Evolutionary conservation across 2,797 vertebrate genomes (phyloP).

Genomic region (Anguilla anguilla): DNA sequence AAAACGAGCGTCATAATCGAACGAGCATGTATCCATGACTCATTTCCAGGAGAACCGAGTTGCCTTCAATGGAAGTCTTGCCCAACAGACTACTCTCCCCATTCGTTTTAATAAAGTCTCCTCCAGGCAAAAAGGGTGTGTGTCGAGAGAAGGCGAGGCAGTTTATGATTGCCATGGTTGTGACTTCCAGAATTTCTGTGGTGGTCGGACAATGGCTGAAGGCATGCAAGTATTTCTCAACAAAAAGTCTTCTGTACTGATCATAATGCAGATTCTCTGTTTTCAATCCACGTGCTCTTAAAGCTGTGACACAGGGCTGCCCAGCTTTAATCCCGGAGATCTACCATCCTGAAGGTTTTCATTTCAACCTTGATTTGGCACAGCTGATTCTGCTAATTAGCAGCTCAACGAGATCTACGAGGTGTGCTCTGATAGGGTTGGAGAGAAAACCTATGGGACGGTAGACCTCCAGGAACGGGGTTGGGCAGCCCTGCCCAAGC

Average conservation of each 20-base stretch:
- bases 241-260: not conserved
- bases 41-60: not conserved
- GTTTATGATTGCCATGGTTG: not conserved
- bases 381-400: not conserved
- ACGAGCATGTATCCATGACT: not conserved
- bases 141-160: not conserved
- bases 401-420: not conserved
- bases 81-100: not conserved
- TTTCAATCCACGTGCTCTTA: not conserved
- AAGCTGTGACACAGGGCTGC: not conserved
- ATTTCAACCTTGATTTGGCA: not conserved
- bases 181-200: not conserved
- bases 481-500: not conserved
- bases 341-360: not conserved
- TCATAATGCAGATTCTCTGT: not conserved
- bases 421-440: not conserved
- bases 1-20: constrained; percentile 1
- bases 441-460: not conserved
- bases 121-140: not conserved
- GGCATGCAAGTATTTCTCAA: not conserved
- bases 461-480: not conserved
- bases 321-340: not conserved
- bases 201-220: not conserved
- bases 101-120: not conserved
- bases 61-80: not conserved